phyloP scores from a whole-genome alignment of 2,888 invertebrate genomes.

The Leucophora obtusa region DNA sequence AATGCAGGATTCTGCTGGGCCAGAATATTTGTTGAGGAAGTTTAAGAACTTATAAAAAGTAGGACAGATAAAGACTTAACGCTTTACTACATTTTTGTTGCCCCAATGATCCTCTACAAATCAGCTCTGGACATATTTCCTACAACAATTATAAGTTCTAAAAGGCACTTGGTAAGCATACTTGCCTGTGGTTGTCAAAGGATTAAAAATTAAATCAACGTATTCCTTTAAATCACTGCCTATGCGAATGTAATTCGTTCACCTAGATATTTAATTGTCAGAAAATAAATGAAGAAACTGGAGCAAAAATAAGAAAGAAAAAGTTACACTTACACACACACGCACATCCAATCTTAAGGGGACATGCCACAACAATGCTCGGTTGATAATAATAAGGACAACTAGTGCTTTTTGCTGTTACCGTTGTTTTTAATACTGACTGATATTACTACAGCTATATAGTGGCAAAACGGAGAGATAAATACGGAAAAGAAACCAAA shows the following conservation, averaged over 20 bases:
- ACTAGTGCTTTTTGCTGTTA: slow-evolving; percentile 26
- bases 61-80: too few species aligned
- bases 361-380: slow-evolving; percentile 37
- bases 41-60: too few species aligned
- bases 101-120: too few species aligned
- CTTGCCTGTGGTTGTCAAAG: too few species aligned
- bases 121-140: too few species aligned
- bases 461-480: neutral
- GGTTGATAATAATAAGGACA: slow-evolving; percentile 49
- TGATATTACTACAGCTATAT: slow-evolving; percentile 11
- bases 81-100: too few species aligned
- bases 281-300: slow-evolving; percentile 44
- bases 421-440: slow-evolving; percentile 23
- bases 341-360: slow-evolving; percentile 28
- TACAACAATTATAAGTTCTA: too few species aligned
- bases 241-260: slow-evolving; percentile 34
- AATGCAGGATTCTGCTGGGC: too few species aligned
- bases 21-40: too few species aligned
- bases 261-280: slow-evolving; percentile 55
- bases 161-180: too few species aligned
- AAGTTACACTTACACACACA: slow-evolving; percentile 4
- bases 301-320: slow-evolving; percentile 29
- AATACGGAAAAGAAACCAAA: neutral
- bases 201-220: neutral
- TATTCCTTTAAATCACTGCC: slow-evolving; percentile 6